A percentile compares a stretch with the other conserved stretches of the same genome.
These are phyloP conservation scores for Dromius quadrimaculatus DNA, from an alignment of 2,888 invertebrate species.

Conservation along the genomic window DNA sequence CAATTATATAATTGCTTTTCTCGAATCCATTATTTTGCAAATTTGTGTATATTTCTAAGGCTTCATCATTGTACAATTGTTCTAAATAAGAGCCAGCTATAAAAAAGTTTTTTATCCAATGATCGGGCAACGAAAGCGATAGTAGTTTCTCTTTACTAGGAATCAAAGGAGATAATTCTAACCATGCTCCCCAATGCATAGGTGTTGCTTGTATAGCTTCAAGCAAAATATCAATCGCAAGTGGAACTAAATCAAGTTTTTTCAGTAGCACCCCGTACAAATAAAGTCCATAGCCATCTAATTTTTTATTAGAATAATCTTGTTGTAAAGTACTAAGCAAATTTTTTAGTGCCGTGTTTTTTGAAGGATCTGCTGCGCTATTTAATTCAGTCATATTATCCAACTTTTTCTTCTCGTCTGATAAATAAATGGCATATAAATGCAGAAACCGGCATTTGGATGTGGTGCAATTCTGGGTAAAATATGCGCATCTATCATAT, in stretches of 20 bases:
- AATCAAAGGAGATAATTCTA: slow-evolving; percentile 88
- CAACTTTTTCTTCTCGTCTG: slow-evolving; percentile 89
- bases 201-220: slow-evolving; percentile 84
- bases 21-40: slow-evolving; percentile 85
- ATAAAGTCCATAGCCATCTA: slow-evolving; percentile 91
- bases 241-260: slow-evolving; percentile 82
- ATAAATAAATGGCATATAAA: slow-evolving; percentile 88
- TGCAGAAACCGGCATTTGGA: slow-evolving; percentile 85
- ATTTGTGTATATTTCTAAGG: slow-evolving; percentile 83
- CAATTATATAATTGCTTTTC: slow-evolving; percentile 88
- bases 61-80: slow-evolving; percentile 90
- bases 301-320: slow-evolving; percentile 71
- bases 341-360: slow-evolving; percentile 70
- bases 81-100: slow-evolving; percentile 91
- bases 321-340: slow-evolving; percentile 71
- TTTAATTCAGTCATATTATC: slow-evolving; percentile 78
- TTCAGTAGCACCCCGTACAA: slow-evolving; percentile 92
- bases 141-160: slow-evolving; percentile 77
- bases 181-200: slow-evolving; percentile 95
- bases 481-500: slow-evolving; percentile 88
- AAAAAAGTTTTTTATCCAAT: slow-evolving; percentile 97
- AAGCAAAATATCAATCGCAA: slow-evolving; percentile 83
- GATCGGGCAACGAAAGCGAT: slow-evolving; percentile 78
- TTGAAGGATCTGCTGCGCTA: slow-evolving; percentile 72
- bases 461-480: slow-evolving; percentile 78